Percentiles rank a stretch among this genome's conserved stretches.
Conservation (phyloP, 2,888 invertebrate species). For the Sinohyriopsis cumingii region DNA sequence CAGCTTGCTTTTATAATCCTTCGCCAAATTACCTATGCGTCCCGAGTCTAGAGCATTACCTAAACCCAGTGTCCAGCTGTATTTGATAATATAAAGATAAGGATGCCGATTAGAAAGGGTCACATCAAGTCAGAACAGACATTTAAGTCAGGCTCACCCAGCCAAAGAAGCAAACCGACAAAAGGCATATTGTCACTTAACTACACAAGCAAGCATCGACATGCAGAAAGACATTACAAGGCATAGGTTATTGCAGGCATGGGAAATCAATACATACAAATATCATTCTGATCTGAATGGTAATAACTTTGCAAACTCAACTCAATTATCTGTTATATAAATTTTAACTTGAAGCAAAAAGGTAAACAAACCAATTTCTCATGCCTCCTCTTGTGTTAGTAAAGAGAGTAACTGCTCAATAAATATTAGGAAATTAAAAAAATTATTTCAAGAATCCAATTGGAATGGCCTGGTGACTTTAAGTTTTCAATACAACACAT, state of each 20-base stretch:
- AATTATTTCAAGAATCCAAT: too few species aligned
- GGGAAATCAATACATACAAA: neutral
- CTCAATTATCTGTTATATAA: too few species aligned
- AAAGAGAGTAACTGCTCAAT: too few species aligned
- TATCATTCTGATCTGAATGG: neutral
- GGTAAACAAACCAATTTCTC: too few species aligned
- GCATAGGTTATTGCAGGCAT: constrained; percentile 1
- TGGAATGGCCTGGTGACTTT: too few species aligned
- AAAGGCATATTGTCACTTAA: constrained; percentile 9
- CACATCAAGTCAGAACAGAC: constrained; percentile 2
- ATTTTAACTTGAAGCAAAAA: too few species aligned
- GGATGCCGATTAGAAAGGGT: constrained; percentile 6
- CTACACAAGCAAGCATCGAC: constrained; percentile 10
- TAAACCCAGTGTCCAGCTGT: constrained; percentile 28
- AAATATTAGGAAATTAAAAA: too few species aligned
- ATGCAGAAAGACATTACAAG: neutral
- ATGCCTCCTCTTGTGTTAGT: too few species aligned
- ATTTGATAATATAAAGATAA: neutral
- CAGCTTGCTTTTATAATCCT: constrained; percentile 53
- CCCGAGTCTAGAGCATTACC: constrained; percentile 41
- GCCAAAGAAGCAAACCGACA: constrained; percentile 17
- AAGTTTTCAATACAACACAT: too few species aligned
- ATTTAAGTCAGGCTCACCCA: neutral
- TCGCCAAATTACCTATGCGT: constrained; percentile 46
- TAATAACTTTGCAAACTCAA: too few species aligned